A percentile compares a stretch with the other conserved stretches of the same genome.
Evolutionary conservation across 2,113 vertebrate species (phyloP).

Genomic region (Saccopteryx bilineata): DNA sequence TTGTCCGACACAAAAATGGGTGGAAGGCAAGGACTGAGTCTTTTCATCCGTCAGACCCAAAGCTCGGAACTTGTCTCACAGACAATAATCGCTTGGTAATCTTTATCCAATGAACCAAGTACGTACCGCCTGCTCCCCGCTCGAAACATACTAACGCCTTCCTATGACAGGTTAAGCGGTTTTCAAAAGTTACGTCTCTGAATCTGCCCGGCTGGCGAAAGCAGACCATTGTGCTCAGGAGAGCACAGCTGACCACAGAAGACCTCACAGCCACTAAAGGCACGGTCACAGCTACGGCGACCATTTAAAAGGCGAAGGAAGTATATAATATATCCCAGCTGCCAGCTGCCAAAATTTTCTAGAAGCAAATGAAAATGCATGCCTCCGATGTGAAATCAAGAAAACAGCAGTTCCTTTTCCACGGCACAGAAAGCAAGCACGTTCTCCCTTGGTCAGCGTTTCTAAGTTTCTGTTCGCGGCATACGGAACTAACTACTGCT

Average conservation of each 20-base stretch:
- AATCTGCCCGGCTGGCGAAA: background rate
- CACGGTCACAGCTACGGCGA: background rate
- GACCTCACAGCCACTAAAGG: background rate
- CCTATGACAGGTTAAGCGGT: background rate
- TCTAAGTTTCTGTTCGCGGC: background rate
- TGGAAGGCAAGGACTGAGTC: background rate
- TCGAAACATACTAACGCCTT: background rate
- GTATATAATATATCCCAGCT: background rate
- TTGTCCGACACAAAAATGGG: background rate
- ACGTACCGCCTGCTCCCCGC: too few species aligned
- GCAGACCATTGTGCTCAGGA: background rate
- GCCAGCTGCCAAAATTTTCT: background rate
- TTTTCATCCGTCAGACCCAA: background rate
- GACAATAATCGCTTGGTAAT: background rate
- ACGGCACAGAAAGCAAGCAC: background rate
- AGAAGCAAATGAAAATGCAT: background rate
- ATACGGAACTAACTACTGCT: background rate
- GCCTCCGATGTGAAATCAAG: conserved; percentile 12
- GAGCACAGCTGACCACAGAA: background rate
- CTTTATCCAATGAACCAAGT: background rate
- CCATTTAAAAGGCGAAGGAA: background rate
- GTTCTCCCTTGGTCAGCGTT: background rate
- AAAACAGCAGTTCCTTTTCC: background rate
- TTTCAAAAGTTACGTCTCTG: background rate
- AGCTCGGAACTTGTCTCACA: background rate